Evolutionary conservation across 2,888 invertebrate genomes (phyloP), one percentile per base, ranked within the genome.

Genomic region (Lymantria monacha): DNA sequence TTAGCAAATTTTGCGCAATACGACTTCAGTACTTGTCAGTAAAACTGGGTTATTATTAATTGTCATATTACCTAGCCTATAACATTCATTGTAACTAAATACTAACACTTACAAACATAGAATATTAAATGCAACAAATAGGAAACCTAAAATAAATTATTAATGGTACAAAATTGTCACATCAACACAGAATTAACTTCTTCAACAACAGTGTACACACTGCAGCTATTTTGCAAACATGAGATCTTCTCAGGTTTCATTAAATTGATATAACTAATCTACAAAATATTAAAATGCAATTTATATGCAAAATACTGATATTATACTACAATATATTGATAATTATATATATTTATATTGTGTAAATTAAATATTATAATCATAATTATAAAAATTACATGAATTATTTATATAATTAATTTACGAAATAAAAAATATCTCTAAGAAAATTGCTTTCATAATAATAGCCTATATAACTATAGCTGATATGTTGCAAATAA

Each of bases 101-200:
- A 46, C 51, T 59, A 69, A 60, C 48, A 52, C 53, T 63, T 61
- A 65, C 42, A 55, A 59, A 54, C 57, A 63, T 47, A 58, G 37
- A 60, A 59, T 58, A 60, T 63, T 69, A 69, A 71, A 71, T 71
- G 71, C 71, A 70, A 61, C 55, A 46, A 55, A 63, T 70, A 71
- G 72, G 72, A 71, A 67, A 71, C 69, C 57, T 58, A 61, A 58
- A 48, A 56, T 46, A 51, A 48, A 49, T 40, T 43, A 55, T 53
- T 51, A 48, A 51, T 33, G 51, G 54, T 57, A 48, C n/a, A 55
- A 53, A 56, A 42, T 49, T 57, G 51, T 58, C 53, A 53, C 49
- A 44, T 54, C 41, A 53, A 43, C 49, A 22, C 42, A 10, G 51
- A 57, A 42, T 51, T 54, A 43, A 43, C 46, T 45, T 56, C 42